phyloP scores from a whole-genome alignment of 2,113 vertebrate genomes.

The Pseudopodoces humilis region DNA sequence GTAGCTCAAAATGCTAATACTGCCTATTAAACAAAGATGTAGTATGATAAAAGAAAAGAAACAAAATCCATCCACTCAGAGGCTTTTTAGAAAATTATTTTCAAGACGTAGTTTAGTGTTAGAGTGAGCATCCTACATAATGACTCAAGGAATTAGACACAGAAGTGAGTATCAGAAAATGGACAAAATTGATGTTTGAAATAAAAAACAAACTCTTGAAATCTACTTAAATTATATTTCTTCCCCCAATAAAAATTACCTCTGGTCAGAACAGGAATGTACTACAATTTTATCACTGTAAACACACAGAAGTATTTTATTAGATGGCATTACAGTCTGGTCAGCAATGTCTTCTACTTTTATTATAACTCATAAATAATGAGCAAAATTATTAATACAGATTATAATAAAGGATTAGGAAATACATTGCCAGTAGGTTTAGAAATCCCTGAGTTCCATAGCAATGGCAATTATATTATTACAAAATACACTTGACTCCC shows the following conservation, averaged over 20 bases:
- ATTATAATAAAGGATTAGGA: neutral
- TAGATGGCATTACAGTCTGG: neutral
- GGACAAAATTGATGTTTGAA: neutral
- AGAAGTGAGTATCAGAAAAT: neutral
- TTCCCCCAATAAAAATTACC: neutral
- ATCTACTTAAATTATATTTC: neutral
- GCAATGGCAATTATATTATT: neutral
- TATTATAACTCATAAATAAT: neutral
- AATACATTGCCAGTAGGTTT: neutral
- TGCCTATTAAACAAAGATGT: neutral
- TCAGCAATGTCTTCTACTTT: neutral
- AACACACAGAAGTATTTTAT: neutral
- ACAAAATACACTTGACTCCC: neutral
- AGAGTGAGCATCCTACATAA: neutral
- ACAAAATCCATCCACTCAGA: neutral
- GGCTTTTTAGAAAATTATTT: neutral
- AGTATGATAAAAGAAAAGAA: neutral
- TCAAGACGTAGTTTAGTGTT: neutral
- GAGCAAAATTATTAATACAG: neutral
- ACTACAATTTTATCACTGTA: neutral
- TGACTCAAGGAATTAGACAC: neutral
- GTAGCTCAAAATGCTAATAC: conserved; percentile 47
- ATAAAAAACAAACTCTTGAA: neutral
- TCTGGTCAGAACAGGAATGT: neutral
- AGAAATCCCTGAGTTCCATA: neutral